phyloP scores from a whole-genome alignment of 2,797 vertebrate species.

The Heteromormyrus szaboi region DNA sequence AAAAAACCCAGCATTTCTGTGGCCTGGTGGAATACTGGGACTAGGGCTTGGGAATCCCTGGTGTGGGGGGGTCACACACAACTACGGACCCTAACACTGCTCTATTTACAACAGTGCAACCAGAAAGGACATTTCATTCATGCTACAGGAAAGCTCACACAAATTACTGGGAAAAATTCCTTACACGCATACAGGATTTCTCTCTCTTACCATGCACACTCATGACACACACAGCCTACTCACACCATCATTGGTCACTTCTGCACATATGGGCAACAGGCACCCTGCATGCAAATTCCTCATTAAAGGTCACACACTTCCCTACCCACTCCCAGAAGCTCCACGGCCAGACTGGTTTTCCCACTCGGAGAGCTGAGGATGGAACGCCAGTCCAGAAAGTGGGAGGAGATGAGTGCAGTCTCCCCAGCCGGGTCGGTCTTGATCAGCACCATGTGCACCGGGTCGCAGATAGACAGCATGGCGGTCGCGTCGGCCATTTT shows the following conservation, averaged over 20 bases:
- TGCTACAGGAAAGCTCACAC: neutral
- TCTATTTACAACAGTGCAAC: neutral
- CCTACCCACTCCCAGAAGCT: conserved; percentile 94
- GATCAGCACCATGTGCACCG: conserved; percentile 87
- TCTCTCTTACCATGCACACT: neutral
- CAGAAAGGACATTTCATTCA: neutral
- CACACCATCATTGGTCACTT: neutral
- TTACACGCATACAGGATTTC: neutral
- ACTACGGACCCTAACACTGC: neutral
- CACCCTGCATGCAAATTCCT: neutral
- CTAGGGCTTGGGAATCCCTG: neutral
- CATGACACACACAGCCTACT: neutral
- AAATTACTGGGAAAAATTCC: neutral
- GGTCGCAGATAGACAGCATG: conserved; percentile 90
- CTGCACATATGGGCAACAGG: conserved; percentile 12
- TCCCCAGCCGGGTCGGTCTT: conserved; percentile 81
- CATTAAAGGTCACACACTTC: neutral
- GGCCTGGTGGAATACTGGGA: neutral
- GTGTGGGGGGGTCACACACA: neutral
- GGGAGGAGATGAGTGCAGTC: conserved; percentile 80
- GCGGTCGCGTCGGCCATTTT: conserved; percentile 84
- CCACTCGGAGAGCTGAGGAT: conserved; percentile 75
- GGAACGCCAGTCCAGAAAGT: conserved; percentile 90
- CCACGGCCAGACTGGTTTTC: conserved; percentile 71
- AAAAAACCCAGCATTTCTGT: neutral